Evolutionary conservation across 2,888 invertebrate species (phyloP).

Genomic region (Eupithecia exiguata): DNA sequence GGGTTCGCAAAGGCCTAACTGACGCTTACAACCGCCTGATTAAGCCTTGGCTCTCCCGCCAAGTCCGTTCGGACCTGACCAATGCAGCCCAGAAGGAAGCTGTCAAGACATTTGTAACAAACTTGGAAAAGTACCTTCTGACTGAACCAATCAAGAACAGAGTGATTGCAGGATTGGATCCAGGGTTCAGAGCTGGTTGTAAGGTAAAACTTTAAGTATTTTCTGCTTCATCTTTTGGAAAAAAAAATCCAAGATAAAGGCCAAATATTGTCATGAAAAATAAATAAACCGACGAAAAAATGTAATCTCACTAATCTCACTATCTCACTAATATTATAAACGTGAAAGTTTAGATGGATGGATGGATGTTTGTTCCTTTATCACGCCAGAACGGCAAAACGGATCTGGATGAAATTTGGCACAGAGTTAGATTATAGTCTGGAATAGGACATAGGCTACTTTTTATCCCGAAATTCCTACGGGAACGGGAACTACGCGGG

Average conservation of each 20-base stretch:
- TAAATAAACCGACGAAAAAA: no score
- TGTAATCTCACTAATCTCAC: no score
- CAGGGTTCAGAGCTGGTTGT: conserved; percentile 94
- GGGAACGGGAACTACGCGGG: no score
- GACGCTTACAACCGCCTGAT: conserved; percentile 78
- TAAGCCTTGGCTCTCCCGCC: conserved; percentile 87
- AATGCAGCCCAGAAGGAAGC: conserved; percentile 91
- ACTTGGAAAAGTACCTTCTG: conserved; percentile 92
- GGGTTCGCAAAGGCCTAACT: conserved; percentile 72
- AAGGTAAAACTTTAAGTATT: conserved; percentile 82
- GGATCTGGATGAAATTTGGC: no score
- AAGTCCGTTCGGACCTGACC: conserved; percentile 89
- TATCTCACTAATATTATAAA: no score
- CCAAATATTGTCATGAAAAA: neutral
- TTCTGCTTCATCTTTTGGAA: neutral
- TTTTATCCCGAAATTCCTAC: no score
- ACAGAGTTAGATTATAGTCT: no score
- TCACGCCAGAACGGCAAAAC: no score
- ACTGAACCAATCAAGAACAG: conserved; percentile 91
- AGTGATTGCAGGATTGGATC: conserved; percentile 93
- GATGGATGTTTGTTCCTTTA: no score
- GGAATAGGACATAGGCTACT: no score
- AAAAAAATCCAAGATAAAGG: neutral
- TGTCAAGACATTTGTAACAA: conserved; percentile 92
- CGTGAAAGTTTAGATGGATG: no score